A percentile compares a stretch with the other conserved stretches of the same genome.
Conservation (phyloP, 2,888 invertebrate genomes). For the Blera fallax region DNA sequence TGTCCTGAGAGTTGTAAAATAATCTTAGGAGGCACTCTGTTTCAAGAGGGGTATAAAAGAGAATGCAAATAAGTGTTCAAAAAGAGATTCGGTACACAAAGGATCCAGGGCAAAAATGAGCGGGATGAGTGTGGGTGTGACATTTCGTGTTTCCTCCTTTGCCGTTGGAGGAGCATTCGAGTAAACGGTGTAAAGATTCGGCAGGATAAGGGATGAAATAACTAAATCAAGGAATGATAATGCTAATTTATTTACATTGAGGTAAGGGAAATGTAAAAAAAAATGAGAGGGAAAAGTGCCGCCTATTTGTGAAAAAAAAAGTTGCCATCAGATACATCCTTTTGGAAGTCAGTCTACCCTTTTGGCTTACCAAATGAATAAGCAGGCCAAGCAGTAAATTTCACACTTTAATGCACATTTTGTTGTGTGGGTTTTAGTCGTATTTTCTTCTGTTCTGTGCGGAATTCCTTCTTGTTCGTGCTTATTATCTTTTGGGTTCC, state of each 20-base stretch:
- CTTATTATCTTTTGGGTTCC: not conserved
- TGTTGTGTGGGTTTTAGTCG: not conserved
- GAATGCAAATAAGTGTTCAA: constrained; percentile 41
- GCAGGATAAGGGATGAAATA: constrained; percentile 4
- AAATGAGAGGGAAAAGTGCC: not conserved
- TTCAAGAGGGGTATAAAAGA: not conserved
- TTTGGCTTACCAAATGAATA: not conserved
- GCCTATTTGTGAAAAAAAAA: not conserved
- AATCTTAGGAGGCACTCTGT: not conserved
- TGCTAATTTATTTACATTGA: constrained; percentile 14
- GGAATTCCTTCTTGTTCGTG: not conserved
- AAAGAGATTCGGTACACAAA: not conserved
- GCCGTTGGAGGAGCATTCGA: not conserved
- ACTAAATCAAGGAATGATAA: constrained; percentile 28
- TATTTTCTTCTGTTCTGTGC: not conserved
- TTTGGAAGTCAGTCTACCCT: not conserved
- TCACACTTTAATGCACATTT: not conserved
- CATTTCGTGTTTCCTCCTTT: not conserved
- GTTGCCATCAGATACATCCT: not conserved
- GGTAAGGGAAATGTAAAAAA: not conserved
- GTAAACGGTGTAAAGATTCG: not conserved
- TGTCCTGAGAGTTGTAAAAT: not conserved
- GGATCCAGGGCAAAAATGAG: not conserved
- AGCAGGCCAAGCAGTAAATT: not conserved
- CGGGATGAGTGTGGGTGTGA: not conserved